Evolutionary conservation across 2,888 invertebrate species (phyloP), one percentile per base, ranked within the genome.

Genomic region (Drosophila dives): DNA sequence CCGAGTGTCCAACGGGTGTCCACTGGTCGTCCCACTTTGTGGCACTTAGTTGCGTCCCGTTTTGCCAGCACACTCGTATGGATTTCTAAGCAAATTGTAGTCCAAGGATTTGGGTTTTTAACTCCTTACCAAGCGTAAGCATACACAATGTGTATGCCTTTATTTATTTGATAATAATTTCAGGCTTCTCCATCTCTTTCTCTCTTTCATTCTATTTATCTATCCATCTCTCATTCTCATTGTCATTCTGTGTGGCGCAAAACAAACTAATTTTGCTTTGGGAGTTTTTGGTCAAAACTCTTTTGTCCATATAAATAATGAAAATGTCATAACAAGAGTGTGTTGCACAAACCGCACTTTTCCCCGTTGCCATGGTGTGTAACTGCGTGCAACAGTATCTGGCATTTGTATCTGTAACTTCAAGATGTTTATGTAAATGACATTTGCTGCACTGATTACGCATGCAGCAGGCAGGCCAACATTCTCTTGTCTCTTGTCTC

Each of bases 121-220:
- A 45, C 48, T 56, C 48, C 53, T 38, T 58, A 12, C 48, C 29
- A 29, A 29, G 26, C 26, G 26, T 26, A 26, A 26, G 71, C 48
- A 51, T 36, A 36, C 56, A 40, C 54, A 54, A 17, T 48, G 29
- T 29, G 26, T 72, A 69, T 72, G 64, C 72, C 63, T 83, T 82
- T 88, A 82, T 90, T 85, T 86, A 90, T 90, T 90, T 88, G 86
- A 88, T 90, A 88, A 85, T 85, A 78, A 85, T 85, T 85, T 86
- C 61, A 60, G 70, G 67, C 66, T 64, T 67, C 71, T 72, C 8
- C 15, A 45, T 23, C 11, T 26, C 23, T 11, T 2, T 5, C 10
- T 23, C n/a, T 2, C 23, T 33, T 10, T 23, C 34, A 34, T 26
- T 10, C 45, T 48, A 15, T 17, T 17, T n/a, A 2, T 11, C 56